phyloP scores from a whole-genome alignment of 2,797 vertebrate species.

The Rhabdophis nuchalis region DNA sequence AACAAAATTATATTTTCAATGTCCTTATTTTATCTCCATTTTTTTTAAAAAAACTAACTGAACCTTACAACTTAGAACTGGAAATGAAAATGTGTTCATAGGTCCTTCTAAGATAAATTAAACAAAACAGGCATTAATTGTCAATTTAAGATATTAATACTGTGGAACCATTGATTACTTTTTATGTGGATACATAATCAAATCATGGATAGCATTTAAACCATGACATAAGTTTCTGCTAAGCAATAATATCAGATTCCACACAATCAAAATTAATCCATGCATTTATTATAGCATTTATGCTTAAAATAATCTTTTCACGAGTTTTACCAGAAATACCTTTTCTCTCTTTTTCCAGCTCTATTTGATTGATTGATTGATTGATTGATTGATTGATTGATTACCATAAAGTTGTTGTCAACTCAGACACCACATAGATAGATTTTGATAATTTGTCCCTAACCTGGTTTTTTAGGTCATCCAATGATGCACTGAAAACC shows the following conservation, averaged over 20 bases:
- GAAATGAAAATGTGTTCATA: background rate
- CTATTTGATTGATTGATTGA: background rate
- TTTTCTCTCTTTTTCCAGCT: background rate
- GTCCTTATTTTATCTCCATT: background rate
- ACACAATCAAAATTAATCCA: background rate
- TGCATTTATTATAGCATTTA: background rate
- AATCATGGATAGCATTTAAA: background rate
- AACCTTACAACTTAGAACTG: background rate
- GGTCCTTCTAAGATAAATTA: background rate
- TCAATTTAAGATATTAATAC: background rate
- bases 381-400: background rate
- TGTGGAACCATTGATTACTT: background rate
- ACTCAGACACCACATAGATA: background rate
- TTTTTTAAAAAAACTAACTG: background rate
- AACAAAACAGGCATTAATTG: background rate
- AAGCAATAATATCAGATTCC: background rate
- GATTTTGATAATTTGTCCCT: background rate
- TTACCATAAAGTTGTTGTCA: background rate
- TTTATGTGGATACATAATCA: background rate
- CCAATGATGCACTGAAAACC: background rate
- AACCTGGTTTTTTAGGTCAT: background rate
- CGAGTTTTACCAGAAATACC: background rate
- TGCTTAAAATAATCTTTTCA: background rate
- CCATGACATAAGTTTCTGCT: background rate
- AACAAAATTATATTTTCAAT: background rate